Evolutionary conservation across 2,113 vertebrate genomes (phyloP), one percentile per base, ranked within the genome.

Genomic region (Sigmodon hispidus): DNA sequence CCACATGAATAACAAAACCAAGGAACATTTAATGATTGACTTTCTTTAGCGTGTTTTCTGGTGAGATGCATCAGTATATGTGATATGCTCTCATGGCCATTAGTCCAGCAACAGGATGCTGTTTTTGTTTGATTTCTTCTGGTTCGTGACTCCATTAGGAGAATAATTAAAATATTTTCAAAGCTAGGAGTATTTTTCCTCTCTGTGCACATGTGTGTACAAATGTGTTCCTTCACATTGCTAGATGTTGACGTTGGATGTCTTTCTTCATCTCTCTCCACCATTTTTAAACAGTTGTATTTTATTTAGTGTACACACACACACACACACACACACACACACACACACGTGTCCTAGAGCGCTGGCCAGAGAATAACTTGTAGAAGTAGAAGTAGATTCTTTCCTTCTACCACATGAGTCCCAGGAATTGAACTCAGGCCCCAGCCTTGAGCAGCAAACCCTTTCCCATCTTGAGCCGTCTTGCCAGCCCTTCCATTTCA

Each of bases 21-120:
- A 29, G 48, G 48, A 6, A 26, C 6, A 1, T 1, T 52, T 21
- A 6, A 48, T 2, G 1, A 15, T 29, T 61, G 52, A 19, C 31
- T 61, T 31, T 50, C 65, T 17, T 57, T 0, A 4, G 0, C 0
- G 34, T 22, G 75, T 5, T 31, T 69, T 40, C 31, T 1, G 16
- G 61, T 80, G 72, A 8, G 77, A 16, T 31, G 10, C n/a, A 26
- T 31, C 9, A 17, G 24, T 31, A 36, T 21, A 7, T 21, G n/a
- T 31, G 26, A 21, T 19, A 0, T 43, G 69, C 1, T 10, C 36
- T 34, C 69, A 4, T 1, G 31, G 36, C 40, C 40, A 3, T 36
- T 43, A 61, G n/a, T 22, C 87, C 59, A 2, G 34, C 19, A 45
- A 24, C 29, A 34, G 40, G 52, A 15, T 61, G 70, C 52, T 19